Evolutionary conservation across 2,888 invertebrate species (phyloP).

Genomic region (Oligia fasciuncula): DNA sequence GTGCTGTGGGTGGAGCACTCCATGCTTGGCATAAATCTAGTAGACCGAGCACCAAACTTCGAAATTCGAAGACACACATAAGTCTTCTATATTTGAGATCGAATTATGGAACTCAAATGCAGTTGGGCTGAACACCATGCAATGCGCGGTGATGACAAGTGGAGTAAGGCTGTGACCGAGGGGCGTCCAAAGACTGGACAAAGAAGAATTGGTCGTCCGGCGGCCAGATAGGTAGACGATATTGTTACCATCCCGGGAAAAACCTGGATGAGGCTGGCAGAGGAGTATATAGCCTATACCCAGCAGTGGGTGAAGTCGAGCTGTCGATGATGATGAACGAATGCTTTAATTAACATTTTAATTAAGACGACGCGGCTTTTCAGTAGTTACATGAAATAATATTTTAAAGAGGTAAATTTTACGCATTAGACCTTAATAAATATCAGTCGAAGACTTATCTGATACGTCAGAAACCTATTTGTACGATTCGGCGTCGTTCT

Average conservation of each 20-base stretch:
- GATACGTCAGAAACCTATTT: background rate
- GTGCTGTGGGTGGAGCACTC: background rate
- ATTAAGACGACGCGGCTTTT: background rate
- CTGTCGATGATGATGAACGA: background rate
- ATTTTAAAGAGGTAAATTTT: background rate
- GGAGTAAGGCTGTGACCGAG: background rate
- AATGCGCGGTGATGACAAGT: too few relatives aligned
- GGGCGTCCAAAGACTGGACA: background rate
- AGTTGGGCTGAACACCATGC: background rate
- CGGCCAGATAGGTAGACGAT: background rate
- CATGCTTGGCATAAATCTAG: background rate
- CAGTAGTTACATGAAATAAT: background rate
- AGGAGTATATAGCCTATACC: background rate
- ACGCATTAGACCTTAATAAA: background rate
- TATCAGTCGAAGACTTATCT: background rate
- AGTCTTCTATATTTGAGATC: background rate
- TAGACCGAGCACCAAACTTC: background rate
- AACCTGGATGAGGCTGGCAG: background rate
- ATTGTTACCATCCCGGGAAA: background rate
- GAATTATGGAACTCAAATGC: constrained; percentile 2
- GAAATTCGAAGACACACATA: background rate
- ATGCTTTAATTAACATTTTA: background rate
- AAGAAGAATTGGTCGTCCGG: background rate
- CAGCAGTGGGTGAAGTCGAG: background rate
- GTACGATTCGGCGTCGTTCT: background rate